phyloP scores from a whole-genome alignment of 2,888 invertebrate genomes.

The Pristionchus arcanus region DNA sequence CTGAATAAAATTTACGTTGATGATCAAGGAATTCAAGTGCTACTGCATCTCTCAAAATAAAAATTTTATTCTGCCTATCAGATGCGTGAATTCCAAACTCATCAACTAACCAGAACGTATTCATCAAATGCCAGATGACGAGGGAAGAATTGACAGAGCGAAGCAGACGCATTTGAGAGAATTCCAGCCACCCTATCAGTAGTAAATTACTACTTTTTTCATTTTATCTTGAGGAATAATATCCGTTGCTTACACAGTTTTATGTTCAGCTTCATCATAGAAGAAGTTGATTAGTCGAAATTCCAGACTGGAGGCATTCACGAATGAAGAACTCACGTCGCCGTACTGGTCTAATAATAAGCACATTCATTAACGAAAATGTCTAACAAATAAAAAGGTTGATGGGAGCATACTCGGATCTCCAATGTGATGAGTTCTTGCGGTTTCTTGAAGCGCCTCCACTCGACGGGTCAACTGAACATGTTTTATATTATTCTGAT shows the following conservation, averaged over 20 bases:
- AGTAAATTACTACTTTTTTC: neutral
- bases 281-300: conserved; percentile 17
- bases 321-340: neutral
- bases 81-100: too few species aligned
- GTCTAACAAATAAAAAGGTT: neutral
- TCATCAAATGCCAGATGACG: neutral
- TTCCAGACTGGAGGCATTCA: neutral
- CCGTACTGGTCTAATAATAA: neutral
- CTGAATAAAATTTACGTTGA: too few species aligned
- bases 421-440: neutral
- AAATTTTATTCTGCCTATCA: too few species aligned
- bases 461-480: neutral
- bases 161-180: conserved; percentile 1
- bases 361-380: too few species aligned
- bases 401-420: neutral
- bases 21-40: too few species aligned
- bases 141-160: neutral
- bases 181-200: neutral
- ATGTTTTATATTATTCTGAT: neutral
- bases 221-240: too few species aligned
- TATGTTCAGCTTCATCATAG: conserved; percentile 11
- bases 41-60: too few species aligned
- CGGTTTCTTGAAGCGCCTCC: neutral
- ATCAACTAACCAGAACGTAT: neutral
- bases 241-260: neutral